Evolutionary conservation across 92 coral and sea anemone genomes (phyloP).

Genomic region (Epizoanthus illoricatus): DNA sequence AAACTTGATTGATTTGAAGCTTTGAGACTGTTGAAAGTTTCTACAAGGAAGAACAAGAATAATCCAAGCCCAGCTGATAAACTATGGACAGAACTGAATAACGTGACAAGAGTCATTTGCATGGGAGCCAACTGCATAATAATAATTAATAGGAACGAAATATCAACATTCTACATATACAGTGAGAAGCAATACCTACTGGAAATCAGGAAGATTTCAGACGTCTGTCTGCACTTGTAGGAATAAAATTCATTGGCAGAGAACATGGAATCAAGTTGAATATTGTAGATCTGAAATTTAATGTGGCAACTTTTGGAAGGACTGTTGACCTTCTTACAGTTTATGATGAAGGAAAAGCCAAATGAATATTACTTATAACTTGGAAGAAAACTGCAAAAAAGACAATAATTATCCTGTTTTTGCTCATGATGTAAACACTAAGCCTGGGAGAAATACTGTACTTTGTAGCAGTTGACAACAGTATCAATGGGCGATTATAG

Average conservation of each 20-base stretch:
- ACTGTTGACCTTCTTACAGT: background rate
- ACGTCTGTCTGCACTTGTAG: background rate
- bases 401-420: background rate
- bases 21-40: no score
- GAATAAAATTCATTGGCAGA: background rate
- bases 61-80: no score
- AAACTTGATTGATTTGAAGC: no score
- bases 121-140: no score
- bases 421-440: background rate
- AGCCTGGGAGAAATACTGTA: no score
- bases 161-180: no score
- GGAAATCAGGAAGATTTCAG: background rate
- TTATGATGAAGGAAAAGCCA: background rate
- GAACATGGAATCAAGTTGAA: background rate
- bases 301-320: background rate
- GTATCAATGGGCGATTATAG: slow-evolving; percentile 52
- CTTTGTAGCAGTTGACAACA: background rate
- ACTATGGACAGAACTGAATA: no score
- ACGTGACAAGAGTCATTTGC: no score
- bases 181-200: no score
- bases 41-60: no score
- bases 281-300: background rate
- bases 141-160: no score
- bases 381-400: background rate
- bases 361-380: background rate